These are phyloP conservation scores for Auanema sp. DNA, from an alignment of 2,888 invertebrate species.

Conservation along the genomic window DNA sequence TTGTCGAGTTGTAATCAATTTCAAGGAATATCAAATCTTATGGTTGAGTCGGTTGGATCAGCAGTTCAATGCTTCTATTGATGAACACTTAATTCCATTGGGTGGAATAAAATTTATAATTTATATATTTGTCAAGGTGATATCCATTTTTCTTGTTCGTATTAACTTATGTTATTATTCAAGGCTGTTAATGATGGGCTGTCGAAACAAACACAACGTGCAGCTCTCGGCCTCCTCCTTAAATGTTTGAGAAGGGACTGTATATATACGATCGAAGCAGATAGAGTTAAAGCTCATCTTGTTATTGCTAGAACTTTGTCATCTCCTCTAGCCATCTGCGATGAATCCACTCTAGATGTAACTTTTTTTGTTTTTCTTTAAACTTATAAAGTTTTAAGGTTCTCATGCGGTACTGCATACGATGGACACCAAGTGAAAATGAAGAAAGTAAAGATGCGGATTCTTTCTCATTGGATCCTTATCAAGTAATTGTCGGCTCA, in stretches of 20 bases:
- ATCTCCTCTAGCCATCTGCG: conserved; percentile 21
- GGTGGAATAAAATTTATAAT: conserved; percentile 25
- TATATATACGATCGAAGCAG: conserved; percentile 4
- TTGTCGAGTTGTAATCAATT: neutral
- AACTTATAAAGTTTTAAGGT: neutral
- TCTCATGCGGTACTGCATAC: neutral
- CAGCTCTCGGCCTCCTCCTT: conserved; percentile 19
- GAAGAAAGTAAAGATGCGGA: neutral
- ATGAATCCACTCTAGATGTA: conserved; percentile 32
- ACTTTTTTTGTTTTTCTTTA: neutral
- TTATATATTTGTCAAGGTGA: conserved; percentile 28
- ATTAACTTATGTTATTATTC: neutral
- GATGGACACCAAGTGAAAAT: conserved; percentile 3
- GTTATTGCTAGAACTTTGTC: conserved; percentile 18
- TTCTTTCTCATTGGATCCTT: conserved; percentile 8
- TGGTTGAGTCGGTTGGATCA: conserved; percentile 23
- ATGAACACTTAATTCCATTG: conserved; percentile 19
- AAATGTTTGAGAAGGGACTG: conserved; percentile 1
- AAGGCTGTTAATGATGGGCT: conserved; percentile 26
- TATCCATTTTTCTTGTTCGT: neutral
- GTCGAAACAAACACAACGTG: conserved; percentile 12
- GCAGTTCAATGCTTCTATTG: conserved; percentile 13
- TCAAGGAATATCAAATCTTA: conserved; percentile 21
- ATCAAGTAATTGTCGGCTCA: neutral
- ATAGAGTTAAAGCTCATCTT: neutral